phyloP scores from a whole-genome alignment of 2,113 vertebrate species.

The Rousettus leschenaultii region DNA sequence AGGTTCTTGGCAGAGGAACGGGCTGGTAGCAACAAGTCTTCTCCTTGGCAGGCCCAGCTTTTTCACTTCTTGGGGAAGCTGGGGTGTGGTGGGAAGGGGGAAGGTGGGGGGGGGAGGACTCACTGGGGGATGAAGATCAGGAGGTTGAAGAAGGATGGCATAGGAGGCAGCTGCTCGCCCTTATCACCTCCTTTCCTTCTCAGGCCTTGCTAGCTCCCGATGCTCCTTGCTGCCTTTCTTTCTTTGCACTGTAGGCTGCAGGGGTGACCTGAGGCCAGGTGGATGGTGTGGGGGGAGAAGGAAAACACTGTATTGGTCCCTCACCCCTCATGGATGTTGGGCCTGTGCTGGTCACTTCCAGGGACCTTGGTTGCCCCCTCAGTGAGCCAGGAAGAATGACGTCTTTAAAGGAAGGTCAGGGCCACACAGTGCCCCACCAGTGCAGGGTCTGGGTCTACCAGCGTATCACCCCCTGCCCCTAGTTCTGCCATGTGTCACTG shows the following conservation, averaged over 20 bases:
- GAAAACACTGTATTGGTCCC: accelerated
- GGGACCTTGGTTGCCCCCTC: neutral
- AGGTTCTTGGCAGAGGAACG: neutral
- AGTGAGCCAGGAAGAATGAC: neutral
- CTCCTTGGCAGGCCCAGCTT: neutral
- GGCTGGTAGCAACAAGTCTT: neutral
- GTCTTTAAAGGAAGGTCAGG: neutral
- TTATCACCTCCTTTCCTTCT: neutral
- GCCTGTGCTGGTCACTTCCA: neutral
- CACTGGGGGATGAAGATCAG: accelerated
- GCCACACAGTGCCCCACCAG: accelerated
- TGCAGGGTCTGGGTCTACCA: neutral
- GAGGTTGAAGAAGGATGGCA: no score
- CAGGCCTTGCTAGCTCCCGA: accelerated
- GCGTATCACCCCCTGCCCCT: neutral
- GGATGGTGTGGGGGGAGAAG: accelerated
- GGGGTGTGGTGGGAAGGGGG: neutral
- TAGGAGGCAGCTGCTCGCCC: neutral
- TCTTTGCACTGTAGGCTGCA: neutral
- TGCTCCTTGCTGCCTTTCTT: neutral
- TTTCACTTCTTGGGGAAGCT: neutral
- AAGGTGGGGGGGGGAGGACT: no score
- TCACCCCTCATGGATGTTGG: neutral
- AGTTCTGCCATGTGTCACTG: neutral
- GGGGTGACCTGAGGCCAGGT: neutral